phyloP scores from a whole-genome alignment of 2,797 vertebrate species.

The Melanotaenia pygmaea region DNA sequence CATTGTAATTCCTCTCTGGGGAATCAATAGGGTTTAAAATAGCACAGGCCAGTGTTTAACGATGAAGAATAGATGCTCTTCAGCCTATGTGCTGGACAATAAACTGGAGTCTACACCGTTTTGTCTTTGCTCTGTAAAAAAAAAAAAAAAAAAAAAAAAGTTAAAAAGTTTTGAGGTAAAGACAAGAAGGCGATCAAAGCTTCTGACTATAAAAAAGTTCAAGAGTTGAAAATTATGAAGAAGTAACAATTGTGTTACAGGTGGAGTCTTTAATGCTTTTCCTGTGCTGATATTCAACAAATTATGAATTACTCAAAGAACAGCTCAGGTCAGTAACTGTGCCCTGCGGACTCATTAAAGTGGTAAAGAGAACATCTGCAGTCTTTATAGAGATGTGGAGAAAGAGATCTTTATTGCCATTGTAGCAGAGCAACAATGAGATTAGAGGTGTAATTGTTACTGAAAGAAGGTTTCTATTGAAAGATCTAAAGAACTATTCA shows the following conservation, averaged over 20 bases:
- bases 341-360: not conserved
- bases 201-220: not conserved
- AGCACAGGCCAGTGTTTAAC: slow-evolving; percentile 45
- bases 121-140: not conserved
- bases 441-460: too few relatives aligned
- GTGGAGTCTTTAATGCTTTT: not conserved
- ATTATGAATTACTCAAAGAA: not conserved
- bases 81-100: slow-evolving; percentile 3
- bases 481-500: not conserved
- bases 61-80: slow-evolving; percentile 21
- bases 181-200: not conserved
- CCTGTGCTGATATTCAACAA: not conserved
- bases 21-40: slow-evolving; percentile 62
- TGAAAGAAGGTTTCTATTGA: not conserved
- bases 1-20: slow-evolving; percentile 11
- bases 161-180: not conserved
- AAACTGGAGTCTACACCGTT: not conserved
- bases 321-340: not conserved
- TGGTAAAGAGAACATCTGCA: not conserved
- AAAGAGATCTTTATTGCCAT: too few relatives aligned
- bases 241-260: not conserved
- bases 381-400: not conserved
- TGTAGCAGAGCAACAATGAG: too few relatives aligned
- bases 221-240: not conserved
- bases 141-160: not conserved